Conservation (phyloP, 2,888 invertebrate genomes). For the Drosophila mayaguana region DNA sequence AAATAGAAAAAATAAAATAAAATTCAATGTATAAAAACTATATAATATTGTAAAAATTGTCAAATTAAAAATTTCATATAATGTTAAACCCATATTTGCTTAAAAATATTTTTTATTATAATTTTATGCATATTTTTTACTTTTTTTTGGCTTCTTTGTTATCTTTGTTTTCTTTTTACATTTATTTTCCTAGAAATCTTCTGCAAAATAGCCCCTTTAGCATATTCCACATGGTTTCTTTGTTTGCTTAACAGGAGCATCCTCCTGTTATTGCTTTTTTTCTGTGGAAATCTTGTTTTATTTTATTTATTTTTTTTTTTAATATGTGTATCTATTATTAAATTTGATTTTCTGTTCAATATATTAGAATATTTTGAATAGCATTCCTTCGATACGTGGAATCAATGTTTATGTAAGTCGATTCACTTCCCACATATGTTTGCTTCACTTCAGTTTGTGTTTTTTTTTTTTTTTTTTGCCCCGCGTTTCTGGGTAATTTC, state of each 20-base stretch:
- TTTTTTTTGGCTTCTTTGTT: too few species aligned
- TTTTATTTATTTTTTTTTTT: not conserved
- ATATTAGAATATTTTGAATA: not conserved
- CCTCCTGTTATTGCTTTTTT: not conserved
- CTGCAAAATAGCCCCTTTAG: not conserved
- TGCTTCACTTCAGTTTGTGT: constrained; percentile 2
- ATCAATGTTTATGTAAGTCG: not conserved
- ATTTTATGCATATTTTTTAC: too few species aligned
- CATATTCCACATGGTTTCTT: not conserved
- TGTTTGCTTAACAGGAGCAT: not conserved
- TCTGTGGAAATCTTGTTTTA: not conserved
- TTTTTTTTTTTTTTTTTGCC: not conserved
- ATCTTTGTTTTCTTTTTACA: not conserved
- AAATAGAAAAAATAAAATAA: too few species aligned
- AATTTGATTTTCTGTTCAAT: not conserved
- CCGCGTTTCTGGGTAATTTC: not conserved
- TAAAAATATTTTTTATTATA: too few species aligned
- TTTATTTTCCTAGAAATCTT: not conserved
- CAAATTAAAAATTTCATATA: too few species aligned
- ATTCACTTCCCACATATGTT: not conserved
- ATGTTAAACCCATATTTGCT: too few species aligned
- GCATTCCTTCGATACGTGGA: not conserved
- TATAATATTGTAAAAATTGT: too few species aligned
- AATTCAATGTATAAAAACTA: too few species aligned
- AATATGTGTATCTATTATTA: not conserved